Base-by-base conservation (phyloP, 2,113 vertebrate species). In the Cavia aperea region DNA sequence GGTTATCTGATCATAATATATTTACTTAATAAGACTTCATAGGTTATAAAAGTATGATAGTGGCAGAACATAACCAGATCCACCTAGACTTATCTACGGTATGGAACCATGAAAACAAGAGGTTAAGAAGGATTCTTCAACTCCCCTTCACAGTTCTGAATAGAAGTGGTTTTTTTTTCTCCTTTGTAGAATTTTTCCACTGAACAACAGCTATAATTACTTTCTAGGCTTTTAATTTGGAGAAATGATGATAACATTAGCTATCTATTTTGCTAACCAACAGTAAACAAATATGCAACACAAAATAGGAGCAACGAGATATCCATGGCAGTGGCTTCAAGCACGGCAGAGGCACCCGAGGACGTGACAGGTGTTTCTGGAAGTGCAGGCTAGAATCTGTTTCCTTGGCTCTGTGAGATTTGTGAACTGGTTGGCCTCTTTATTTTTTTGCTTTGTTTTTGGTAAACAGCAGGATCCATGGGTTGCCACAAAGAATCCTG, bases 291-390 rank as follows among this genome's bases (percentile, higher is more conserved):
- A 49, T 33, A 23, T 0, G 9, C 39, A 14, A 23, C 13, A 23
- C 9, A 11, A 84, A 85, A 51, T 4, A 36, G 29, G 26, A 33
- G 0, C 9, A 43, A 9, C 1, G 0, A 15, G 6, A 36, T 75
- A 2, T n/a, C 13, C 33, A 1, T 8, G 2, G 1, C 1, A 1
- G n/a, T 5, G 4, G 31, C 16, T 70, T 36, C 65, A 2, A 6
- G 16, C 12, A 13, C 9, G 10, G 10, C 43, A 8, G 36, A 43
- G 36, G 39, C 6, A 0, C 18, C 10, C 11, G 16, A 58, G 19
- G 23, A 15, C 54, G 26, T 36, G 31, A 11, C 1, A 1, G 8
- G 4, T 63, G 43, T 63, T 70, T 86, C 68, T 66, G 46, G 29
- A 62, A 8, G 19, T 26, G 88, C 49, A 33, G 10, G 23, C 39